A percentile compares a stretch with the other conserved stretches of the same genome.
Conservation (phyloP, 2,888 invertebrate genomes). For the Pocota personata region DNA sequence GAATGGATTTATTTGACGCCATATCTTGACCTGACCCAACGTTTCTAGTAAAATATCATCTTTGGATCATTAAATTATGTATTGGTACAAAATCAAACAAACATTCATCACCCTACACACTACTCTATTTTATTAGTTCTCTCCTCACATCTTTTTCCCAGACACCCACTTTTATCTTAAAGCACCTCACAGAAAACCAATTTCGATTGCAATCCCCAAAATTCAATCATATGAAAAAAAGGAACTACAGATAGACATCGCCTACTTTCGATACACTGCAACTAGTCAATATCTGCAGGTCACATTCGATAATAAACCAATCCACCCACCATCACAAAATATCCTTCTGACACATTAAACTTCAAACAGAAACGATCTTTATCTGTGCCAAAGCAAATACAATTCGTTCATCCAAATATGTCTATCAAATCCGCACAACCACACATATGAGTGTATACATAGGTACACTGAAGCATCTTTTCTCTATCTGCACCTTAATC, state of each 20-base stretch:
- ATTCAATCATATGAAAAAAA: conserved; percentile 36
- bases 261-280: conserved; percentile 55
- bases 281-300: conserved; percentile 71
- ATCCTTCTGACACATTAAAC: conserved; percentile 59
- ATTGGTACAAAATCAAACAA: no score
- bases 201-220: conserved; percentile 1
- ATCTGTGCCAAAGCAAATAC: conserved; percentile 69
- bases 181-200: neutral
- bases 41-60: no score
- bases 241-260: conserved; percentile 25
- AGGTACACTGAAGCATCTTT: neutral
- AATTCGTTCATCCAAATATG: conserved; percentile 56
- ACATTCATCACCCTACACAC: no score
- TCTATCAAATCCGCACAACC: conserved; percentile 28
- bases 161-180: neutral
- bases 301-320: conserved; percentile 58
- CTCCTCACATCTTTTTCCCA: neutral
- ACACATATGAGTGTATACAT: neutral
- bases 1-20: no score
- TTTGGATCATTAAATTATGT: no score
- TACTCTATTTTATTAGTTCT: no score
- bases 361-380: conserved; percentile 65
- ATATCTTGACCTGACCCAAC: no score
- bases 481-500: conserved; percentile 51
- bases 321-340: neutral